Evolutionary conservation across 2,797 vertebrate species (phyloP), one percentile per base, ranked within the genome.

Genomic region (Atherinosoma microstoma): DNA sequence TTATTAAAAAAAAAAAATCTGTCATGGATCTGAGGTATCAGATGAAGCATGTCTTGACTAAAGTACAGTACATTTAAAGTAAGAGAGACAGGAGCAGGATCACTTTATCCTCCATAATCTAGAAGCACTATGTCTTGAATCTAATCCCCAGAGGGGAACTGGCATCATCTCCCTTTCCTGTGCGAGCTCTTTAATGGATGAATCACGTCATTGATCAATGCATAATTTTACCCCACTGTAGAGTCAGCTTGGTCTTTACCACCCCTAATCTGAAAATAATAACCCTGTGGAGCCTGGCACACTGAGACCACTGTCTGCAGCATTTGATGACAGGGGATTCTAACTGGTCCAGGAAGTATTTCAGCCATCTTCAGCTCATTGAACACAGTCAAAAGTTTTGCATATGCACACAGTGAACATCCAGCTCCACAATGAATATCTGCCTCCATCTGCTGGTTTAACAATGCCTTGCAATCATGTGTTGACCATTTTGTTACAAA

Each of bases 381-480:
- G 18, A 35, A 35, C 4, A 30, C 38, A 6, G 3, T 29, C 3
- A 2, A 27, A 53, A 29, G 24, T 24, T 24, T 13, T 27, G n/a
- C 11, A 13, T 34, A 22, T 2, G 1, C 3, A 56, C 4, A 36
- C 15, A 51, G 24, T 15, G 59, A 53, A 29, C 7, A 4, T 2
- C 35, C 53, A 13, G 29, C 18, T 13, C 35, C 27, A 70, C 9
- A 32, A 1, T 73, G 58, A 58, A 18, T 15, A 75, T 42, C 58
- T 87, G 60, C 18, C 75, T n/a, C 92, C 88, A 77, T 63, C 92
- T 91, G 75, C 74, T 91, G 92, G 87, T 49, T 30, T 13, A 63
- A 36, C 12, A 7, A 6, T 2, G 45, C 32, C 1, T 10, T 32
- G 40, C 82, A 42, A 54, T 54, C 5, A 24, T 54, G 15, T 47